phyloP scores from a whole-genome alignment of 2,888 invertebrate genomes.

The Syritta pipiens region DNA sequence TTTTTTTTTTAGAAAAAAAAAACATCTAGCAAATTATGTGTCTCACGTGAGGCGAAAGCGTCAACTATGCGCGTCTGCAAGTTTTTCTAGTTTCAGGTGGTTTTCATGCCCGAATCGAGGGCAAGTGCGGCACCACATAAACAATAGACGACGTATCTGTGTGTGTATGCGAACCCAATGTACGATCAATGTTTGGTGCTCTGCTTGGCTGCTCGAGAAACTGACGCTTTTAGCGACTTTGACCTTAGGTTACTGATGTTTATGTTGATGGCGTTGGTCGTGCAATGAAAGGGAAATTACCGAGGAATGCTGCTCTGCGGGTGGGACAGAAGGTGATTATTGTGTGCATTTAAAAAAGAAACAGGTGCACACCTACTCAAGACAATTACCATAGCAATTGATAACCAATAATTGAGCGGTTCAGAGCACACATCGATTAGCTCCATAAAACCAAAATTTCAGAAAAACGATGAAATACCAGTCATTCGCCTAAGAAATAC shows the following conservation, averaged over 20 bases:
- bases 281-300: constrained; percentile 25
- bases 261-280: background rate
- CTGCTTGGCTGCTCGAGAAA: constrained; percentile 49
- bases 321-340: background rate
- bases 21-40: constrained; percentile 26
- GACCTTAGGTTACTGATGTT: constrained; percentile 26
- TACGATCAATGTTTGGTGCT: constrained; percentile 55
- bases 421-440: no score
- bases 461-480: no score
- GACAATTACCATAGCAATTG: background rate
- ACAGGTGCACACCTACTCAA: background rate
- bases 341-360: background rate
- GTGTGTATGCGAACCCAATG: constrained; percentile 28
- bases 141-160: constrained; percentile 20
- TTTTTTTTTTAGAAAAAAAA: constrained; percentile 7
- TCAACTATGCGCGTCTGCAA: constrained; percentile 42
- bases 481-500: no score
- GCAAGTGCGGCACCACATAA: constrained; percentile 42
- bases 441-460: no score
- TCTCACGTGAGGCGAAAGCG: constrained; percentile 55
- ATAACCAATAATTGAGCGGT: no score
- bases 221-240: constrained; percentile 37
- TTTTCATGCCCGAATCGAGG: constrained; percentile 38
- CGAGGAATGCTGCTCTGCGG: background rate
- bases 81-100: constrained; percentile 48